Evolutionary conservation across 2,797 vertebrate species (phyloP).

Genomic region (Tauraco hartlaubi): DNA sequence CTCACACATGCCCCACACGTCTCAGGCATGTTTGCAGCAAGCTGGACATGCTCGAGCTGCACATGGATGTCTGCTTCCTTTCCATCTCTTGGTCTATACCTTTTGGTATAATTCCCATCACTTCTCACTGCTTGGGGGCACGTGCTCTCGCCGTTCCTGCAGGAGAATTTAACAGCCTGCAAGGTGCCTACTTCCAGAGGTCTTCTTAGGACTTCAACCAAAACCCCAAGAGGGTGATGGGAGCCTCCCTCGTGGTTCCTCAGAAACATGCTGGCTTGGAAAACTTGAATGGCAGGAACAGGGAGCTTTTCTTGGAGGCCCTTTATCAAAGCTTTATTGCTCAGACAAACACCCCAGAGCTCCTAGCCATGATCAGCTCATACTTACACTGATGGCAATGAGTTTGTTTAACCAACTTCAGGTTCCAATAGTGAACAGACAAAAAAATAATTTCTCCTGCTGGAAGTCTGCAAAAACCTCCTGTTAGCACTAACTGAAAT

Average conservation of each 20-base stretch:
- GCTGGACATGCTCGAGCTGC: not conserved
- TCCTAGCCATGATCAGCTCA: not conserved
- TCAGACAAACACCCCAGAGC: not conserved
- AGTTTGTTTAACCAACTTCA: conserved; percentile 18
- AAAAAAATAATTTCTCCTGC: not conserved
- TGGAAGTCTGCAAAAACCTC: conserved; percentile 11
- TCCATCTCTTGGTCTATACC: not conserved
- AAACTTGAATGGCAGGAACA: not conserved
- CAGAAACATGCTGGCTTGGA: not conserved
- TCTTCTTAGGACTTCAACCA: not conserved
- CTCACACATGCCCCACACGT: not conserved
- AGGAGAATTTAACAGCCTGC: not conserved
- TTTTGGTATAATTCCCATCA: not conserved
- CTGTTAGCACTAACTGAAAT: not conserved
- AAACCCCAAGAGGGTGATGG: not conserved
- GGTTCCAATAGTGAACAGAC: not conserved
- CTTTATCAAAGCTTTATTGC: not conserved
- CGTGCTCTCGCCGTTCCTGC: not conserved
- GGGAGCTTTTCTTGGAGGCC: not conserved
- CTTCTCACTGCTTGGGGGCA: not conserved
- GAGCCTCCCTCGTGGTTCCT: not conserved
- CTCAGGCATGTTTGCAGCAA: not conserved
- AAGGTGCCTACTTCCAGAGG: not conserved
- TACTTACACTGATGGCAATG: not conserved
- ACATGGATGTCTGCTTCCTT: not conserved